These are phyloP conservation scores for Salvelinus sp. DNA, from an alignment of 2,113 vertebrate genomes.

Conservation along the genomic window DNA sequence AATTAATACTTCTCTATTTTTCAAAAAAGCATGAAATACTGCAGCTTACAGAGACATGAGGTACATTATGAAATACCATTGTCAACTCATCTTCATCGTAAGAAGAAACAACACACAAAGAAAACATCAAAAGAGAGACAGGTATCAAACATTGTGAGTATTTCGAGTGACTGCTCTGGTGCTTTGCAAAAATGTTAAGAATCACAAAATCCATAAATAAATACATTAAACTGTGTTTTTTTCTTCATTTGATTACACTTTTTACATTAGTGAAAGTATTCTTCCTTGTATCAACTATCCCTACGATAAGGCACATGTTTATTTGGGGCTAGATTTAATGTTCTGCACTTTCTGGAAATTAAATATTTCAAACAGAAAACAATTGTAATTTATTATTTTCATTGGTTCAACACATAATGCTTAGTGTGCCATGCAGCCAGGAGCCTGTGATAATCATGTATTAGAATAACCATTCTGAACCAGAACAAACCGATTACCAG, in stretches of 20 bases:
- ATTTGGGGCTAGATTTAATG: no score
- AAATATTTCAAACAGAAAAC: constrained; percentile 11
- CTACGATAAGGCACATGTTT: no score
- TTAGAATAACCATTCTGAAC: background rate
- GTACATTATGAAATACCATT: constrained; percentile 40
- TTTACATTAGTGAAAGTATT: background rate
- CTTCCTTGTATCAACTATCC: no score
- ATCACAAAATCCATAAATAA: constrained; percentile 65
- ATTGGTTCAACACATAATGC: constrained; percentile 1
- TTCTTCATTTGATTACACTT: background rate
- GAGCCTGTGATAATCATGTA: constrained; percentile 1
- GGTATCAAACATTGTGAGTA: constrained; percentile 12
- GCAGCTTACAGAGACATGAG: constrained; percentile 51
- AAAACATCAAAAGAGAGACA: constrained; percentile 13
- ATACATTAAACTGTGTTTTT: constrained; percentile 49
- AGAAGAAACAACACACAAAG: constrained; percentile 19
- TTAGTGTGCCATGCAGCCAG: background rate
- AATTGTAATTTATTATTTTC: background rate
- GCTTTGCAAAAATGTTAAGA: constrained; percentile 30
- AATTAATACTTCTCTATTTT: constrained; percentile 40
- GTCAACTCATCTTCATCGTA: constrained; percentile 19
- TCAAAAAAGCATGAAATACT: constrained; percentile 41
- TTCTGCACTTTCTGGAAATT: no score
- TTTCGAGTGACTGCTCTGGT: constrained; percentile 27
- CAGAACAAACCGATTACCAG: background rate